phyloP scores from a whole-genome alignment of 2,888 invertebrate genomes.

The Griposia aprilina region DNA sequence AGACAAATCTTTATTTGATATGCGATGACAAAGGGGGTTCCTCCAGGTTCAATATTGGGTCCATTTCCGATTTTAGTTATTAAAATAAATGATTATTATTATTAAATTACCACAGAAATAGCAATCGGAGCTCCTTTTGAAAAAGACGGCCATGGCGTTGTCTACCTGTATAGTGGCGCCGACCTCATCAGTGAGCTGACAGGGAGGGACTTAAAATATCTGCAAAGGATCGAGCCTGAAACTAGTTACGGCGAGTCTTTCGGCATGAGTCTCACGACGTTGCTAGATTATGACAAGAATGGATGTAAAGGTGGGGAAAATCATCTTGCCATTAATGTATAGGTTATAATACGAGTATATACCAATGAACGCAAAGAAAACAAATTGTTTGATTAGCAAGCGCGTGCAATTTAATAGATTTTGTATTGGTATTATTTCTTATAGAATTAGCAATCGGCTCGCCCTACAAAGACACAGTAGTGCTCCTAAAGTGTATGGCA shows the following conservation, averaged over 20 bases:
- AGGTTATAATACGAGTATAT: too few relatives aligned
- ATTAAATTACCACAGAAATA: constrained; percentile 25
- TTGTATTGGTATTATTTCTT: background rate
- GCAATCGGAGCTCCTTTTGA: constrained; percentile 50
- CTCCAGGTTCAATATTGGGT: background rate
- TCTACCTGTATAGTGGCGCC: constrained; percentile 48
- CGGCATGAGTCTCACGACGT: constrained; percentile 40
- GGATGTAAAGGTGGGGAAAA: constrained; percentile 39
- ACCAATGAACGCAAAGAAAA: background rate
- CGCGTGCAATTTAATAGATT: background rate
- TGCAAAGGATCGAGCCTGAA: constrained; percentile 41
- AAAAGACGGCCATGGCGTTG: constrained; percentile 29
- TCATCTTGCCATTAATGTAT: background rate
- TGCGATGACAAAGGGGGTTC: too few relatives aligned
- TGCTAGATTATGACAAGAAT: constrained; percentile 40
- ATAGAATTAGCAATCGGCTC: constrained; percentile 82
- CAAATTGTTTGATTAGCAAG: background rate
- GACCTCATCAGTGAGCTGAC: constrained; percentile 2
- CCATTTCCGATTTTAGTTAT: background rate
- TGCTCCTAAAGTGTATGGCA: constrained; percentile 74
- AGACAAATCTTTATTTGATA: too few relatives aligned
- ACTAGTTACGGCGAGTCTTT: constrained; percentile 17
- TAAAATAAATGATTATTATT: background rate
- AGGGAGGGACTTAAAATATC: constrained; percentile 1
- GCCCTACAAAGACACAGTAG: constrained; percentile 73